A percentile compares a stretch with the other conserved stretches of the same genome.
Evolutionary conservation across 2,113 vertebrate species (phyloP).

Genomic region (Rhea americana): DNA sequence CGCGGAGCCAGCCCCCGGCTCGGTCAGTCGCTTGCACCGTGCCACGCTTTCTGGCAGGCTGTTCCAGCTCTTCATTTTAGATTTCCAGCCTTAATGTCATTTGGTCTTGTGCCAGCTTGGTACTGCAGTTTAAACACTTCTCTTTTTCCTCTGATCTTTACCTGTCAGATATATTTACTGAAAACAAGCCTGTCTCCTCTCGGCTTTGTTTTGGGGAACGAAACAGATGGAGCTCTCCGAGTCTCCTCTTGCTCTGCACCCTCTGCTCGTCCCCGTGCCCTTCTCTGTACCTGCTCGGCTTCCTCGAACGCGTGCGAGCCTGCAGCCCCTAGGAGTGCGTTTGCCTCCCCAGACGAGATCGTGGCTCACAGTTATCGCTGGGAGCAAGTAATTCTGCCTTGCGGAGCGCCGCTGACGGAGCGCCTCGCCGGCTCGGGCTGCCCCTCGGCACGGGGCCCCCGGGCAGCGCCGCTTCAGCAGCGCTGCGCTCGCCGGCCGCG

Average conservation of each 20-base stretch:
- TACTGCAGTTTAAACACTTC: slow-evolving; percentile 58
- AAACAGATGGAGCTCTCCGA: slow-evolving; percentile 65
- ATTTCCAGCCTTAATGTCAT: slow-evolving; percentile 42
- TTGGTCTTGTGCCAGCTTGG: slow-evolving; percentile 46
- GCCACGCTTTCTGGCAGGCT: slow-evolving; percentile 28
- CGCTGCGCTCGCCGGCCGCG: background rate
- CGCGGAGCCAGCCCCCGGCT: background rate
- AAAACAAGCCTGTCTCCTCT: slow-evolving; percentile 67
- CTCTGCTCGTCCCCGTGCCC: slow-evolving; percentile 43
- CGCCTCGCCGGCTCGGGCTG: background rate
- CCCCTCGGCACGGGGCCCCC: background rate
- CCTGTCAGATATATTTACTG: slow-evolving; percentile 66
- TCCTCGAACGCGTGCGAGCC: slow-evolving; percentile 52
- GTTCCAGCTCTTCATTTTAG: slow-evolving; percentile 29
- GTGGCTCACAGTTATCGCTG: slow-evolving; percentile 47
- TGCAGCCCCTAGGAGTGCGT: slow-evolving; percentile 41
- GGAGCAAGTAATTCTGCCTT: slow-evolving; percentile 22
- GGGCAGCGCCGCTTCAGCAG: background rate
- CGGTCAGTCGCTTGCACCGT: slow-evolving; percentile 53
- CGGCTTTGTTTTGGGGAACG: slow-evolving; percentile 59
- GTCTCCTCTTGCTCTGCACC: slow-evolving; percentile 61
- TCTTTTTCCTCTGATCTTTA: slow-evolving; percentile 57
- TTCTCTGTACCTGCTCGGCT: slow-evolving; percentile 57
- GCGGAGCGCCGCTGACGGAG: background rate
- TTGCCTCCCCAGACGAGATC: slow-evolving; percentile 37